Base-by-base conservation (phyloP, 1,140 invertebrate genomes). In the Drosophila orosa region DNA sequence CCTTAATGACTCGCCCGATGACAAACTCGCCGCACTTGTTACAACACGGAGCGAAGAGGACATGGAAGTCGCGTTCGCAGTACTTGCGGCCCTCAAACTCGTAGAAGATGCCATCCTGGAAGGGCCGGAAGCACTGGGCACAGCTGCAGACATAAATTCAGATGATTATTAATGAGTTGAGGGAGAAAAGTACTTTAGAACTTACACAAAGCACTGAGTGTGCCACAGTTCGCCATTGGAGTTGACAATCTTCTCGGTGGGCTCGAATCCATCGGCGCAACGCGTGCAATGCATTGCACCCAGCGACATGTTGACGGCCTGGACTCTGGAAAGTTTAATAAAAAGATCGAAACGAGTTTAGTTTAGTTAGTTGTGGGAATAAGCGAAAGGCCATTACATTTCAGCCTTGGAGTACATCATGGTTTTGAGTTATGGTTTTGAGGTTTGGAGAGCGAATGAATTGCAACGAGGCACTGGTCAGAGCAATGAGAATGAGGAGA, bases 1-100 rank as follows among this genome's bases (percentile, higher is more conserved):
- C 99, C 92, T 99, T 99, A 76, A 99, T 99, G 1, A 99, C 99
- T 61, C 99, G 95, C 0, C 98, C 98, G 92, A 99, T 98, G 19
- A 99, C 97, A 92, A 99, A 99, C 92, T 99, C 97, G 44, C 97
- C 96, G 92, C 99, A 99, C 93, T 98, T 98, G 80, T 96, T 97
- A 93, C 99, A 99, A 90, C 98, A 99, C 3, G 99, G 99, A 3
- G 98, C 98, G 93, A 99, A 99, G 0, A 99, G 93, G 10, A 99
- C 98, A 93, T 99, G 98, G 90, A 99, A 99, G 92, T 99, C 99
- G 93, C 98, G 97, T 93, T 99, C 98, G 90, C 99, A 99, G 92
- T 99, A 99, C 92, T 99, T 99, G 35, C 99, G 94, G 3, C 98
- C 98, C 93, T 99, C 99, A 93, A 99, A 99, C 94, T 99, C 98